A percentile compares a stretch with the other conserved stretches of the same genome.
phyloP scores from a whole-genome alignment of 35 echinoderm and acorn worm genomes.

The Acanthaster planci region DNA sequence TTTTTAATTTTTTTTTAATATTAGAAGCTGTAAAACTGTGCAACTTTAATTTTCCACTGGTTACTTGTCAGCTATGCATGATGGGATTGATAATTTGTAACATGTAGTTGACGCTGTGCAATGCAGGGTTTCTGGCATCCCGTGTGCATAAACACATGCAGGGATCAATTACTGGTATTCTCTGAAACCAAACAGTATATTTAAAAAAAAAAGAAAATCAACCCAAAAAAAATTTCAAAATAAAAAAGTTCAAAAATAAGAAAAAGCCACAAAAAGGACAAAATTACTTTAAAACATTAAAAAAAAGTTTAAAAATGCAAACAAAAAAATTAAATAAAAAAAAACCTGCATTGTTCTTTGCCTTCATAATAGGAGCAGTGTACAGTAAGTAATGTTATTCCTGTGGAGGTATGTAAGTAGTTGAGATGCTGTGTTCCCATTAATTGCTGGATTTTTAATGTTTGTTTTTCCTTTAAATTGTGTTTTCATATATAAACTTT shows the following conservation, averaged over 20 bases:
- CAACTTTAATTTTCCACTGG: constrained; percentile 31
- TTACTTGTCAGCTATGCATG: constrained; percentile 33
- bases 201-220: not conserved
- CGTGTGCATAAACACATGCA: not conserved
- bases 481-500: not conserved
- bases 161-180: constrained; percentile 29
- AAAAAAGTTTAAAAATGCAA: not conserved
- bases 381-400: not conserved
- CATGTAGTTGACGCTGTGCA: constrained; percentile 28
- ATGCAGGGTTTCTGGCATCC: not conserved
- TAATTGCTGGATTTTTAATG: not conserved
- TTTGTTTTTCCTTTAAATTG: not conserved
- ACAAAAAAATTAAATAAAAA: not conserved
- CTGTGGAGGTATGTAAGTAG: not conserved
- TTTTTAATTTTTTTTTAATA: constrained; percentile 21
- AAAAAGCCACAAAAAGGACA: not conserved
- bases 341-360: constrained; percentile 12
- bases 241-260: not conserved
- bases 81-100: constrained; percentile 32
- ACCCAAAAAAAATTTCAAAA: not conserved
- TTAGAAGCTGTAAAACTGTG: constrained; percentile 2
- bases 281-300: not conserved
- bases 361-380: constrained; percentile 25
- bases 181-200: constrained; percentile 26
- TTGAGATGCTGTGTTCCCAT: not conserved